These are phyloP conservation scores for Ichneumoninae sp. DNA, from an alignment of 2,888 invertebrate species.

Conservation along the genomic window DNA sequence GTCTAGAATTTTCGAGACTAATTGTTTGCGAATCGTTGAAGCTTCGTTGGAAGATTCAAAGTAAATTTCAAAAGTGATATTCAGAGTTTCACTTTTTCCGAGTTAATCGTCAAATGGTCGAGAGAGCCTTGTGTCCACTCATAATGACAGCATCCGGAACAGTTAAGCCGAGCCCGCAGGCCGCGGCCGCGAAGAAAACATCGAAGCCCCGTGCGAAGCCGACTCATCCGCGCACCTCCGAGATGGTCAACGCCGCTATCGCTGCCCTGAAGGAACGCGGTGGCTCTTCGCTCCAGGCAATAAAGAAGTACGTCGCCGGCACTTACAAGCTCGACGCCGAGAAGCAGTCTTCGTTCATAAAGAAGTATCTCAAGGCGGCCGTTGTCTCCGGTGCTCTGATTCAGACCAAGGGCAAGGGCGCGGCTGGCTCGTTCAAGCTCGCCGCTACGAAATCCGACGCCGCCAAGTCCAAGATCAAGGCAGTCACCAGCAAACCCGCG, in stretches of 20 bases:
- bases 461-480: conserved; percentile 71
- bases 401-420: conserved; percentile 86
- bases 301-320: conserved; percentile 87
- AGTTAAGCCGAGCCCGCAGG: conserved; percentile 16
- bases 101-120: conserved; percentile 47
- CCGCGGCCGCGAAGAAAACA: conserved; percentile 25
- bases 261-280: conserved; percentile 85
- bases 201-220: conserved; percentile 82
- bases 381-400: conserved; percentile 85
- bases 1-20: conserved; percentile 2
- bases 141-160: conserved; percentile 47
- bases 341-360: conserved; percentile 86
- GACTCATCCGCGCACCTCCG: conserved; percentile 85
- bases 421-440: conserved; percentile 85
- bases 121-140: conserved; percentile 23
- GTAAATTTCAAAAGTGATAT: not conserved
- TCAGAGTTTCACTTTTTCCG: not conserved
- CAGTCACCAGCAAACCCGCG: conserved; percentile 45
- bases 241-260: conserved; percentile 87
- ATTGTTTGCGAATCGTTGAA: not conserved
- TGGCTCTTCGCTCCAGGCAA: conserved; percentile 86
- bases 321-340: conserved; percentile 87
- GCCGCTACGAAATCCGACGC: conserved; percentile 64
- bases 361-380: conserved; percentile 86
- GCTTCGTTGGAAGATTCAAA: not conserved